Evolutionary conservation across 2,888 invertebrate genomes (phyloP).

Genomic region (Eupithecia centaureata): DNA sequence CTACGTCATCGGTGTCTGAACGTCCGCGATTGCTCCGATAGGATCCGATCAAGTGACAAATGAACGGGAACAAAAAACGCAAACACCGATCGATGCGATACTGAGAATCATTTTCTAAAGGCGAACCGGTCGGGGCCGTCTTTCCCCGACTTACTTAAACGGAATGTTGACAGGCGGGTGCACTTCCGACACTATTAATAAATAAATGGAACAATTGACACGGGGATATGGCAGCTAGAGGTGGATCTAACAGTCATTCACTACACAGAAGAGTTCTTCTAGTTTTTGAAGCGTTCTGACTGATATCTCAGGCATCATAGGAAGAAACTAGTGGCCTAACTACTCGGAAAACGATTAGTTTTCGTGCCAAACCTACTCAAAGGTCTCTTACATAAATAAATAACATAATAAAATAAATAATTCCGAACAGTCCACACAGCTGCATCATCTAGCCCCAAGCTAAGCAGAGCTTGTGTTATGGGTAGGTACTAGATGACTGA

Average conservation of each 20-base stretch:
- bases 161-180: constrained; percentile 54
- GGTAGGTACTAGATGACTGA: too few species aligned
- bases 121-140: constrained; percentile 45
- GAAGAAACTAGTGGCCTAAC: too few species aligned
- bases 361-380: too few species aligned
- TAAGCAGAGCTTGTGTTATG: too few species aligned
- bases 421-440: too few species aligned
- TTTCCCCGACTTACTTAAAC: constrained; percentile 55
- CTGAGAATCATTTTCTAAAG: constrained; percentile 65
- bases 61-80: constrained; percentile 4
- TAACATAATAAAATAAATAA: too few species aligned
- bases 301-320: too few species aligned
- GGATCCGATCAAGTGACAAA: constrained; percentile 6
- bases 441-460: too few species aligned
- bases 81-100: constrained; percentile 42
- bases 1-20: not conserved
- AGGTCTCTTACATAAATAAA: too few species aligned
- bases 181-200: constrained; percentile 38
- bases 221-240: not conserved
- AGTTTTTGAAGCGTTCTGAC: not conserved
- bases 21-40: not conserved
- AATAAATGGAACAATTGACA: constrained; percentile 30
- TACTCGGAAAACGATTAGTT: too few species aligned
- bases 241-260: too few species aligned
- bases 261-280: too few species aligned